Evolutionary conservation across 1,140 invertebrate genomes (phyloP).

Genomic region (Plutomurus gul): DNA sequence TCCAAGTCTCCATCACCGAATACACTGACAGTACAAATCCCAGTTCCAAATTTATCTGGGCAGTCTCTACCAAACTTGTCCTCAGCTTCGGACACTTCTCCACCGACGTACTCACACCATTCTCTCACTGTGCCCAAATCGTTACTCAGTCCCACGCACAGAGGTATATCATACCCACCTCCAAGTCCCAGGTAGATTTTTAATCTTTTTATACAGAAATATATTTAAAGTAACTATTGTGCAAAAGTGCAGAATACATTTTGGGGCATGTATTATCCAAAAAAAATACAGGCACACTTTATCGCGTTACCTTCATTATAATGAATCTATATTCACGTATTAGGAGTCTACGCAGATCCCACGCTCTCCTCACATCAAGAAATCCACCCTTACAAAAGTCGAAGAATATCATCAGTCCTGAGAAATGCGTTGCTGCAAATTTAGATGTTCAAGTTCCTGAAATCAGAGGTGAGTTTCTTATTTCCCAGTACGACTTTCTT

Average conservation of each 20-base stretch:
- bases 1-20: constrained; percentile 65
- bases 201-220: too few relatives aligned
- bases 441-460: constrained; percentile 41
- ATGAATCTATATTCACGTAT: too few relatives aligned
- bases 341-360: constrained; percentile 68
- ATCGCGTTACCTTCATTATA: too few relatives aligned
- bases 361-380: constrained; percentile 71
- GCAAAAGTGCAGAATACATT: too few relatives aligned
- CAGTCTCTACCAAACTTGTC: constrained; percentile 75
- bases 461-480: constrained; percentile 59
- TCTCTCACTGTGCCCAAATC: constrained; percentile 56
- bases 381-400: constrained; percentile 68
- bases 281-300: too few relatives aligned
- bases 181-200: constrained; percentile 76
- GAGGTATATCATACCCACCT: constrained; percentile 76
- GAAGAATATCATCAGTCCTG: constrained; percentile 45
- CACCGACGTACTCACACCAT: constrained; percentile 59
- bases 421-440: constrained; percentile 26
- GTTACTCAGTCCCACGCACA: constrained; percentile 54
- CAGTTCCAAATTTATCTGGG: constrained; percentile 66
- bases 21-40: constrained; percentile 74
- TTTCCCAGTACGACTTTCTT: too few relatives aligned
- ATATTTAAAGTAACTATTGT: too few relatives aligned
- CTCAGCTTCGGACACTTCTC: constrained; percentile 61
- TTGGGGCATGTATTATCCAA: too few relatives aligned